These are phyloP conservation scores for Lasioglossum figueresi DNA, from an alignment of 2,888 invertebrate genomes.

Conservation along the genomic window DNA sequence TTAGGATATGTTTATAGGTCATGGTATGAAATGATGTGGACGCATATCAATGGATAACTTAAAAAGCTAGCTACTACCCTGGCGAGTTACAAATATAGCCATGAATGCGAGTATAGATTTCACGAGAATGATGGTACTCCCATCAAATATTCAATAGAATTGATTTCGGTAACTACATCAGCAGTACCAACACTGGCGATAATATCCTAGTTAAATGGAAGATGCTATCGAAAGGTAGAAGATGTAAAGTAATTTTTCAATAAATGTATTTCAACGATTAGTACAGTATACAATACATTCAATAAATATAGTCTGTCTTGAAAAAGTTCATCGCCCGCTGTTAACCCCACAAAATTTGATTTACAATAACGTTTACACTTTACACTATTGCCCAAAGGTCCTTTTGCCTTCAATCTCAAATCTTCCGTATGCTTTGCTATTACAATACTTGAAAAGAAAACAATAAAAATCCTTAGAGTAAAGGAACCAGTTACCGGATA, in stretches of 20 bases:
- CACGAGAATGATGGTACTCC: slow-evolving; percentile 70
- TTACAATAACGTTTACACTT: too few species aligned
- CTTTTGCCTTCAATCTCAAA: too few species aligned
- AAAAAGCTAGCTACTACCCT: slow-evolving; percentile 65
- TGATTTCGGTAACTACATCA: slow-evolving; percentile 66
- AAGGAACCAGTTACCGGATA: too few species aligned
- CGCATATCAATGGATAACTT: slow-evolving; percentile 75
- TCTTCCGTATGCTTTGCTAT: too few species aligned
- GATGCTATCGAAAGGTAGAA: background rate
- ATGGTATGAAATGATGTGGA: slow-evolving; percentile 75
- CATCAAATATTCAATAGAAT: slow-evolving; percentile 80
- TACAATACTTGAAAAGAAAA: too few species aligned
- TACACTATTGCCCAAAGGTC: too few species aligned
- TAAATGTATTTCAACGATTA: background rate
- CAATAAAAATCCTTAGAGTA: too few species aligned
- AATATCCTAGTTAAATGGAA: slow-evolving; percentile 19
- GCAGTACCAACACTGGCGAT: slow-evolving; percentile 5
- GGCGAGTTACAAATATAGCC: slow-evolving; percentile 73
- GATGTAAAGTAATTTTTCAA: background rate
- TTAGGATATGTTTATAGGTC: slow-evolving; percentile 63
- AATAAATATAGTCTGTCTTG: too few species aligned
- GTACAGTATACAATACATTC: background rate
- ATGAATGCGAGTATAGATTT: slow-evolving; percentile 71
- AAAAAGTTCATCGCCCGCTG: too few species aligned
- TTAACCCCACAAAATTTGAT: too few species aligned